Evolutionary conservation across 37 sponge, comb jelly and placozoan genomes (phyloP).

Genomic region (Haliclona indistincta): DNA sequence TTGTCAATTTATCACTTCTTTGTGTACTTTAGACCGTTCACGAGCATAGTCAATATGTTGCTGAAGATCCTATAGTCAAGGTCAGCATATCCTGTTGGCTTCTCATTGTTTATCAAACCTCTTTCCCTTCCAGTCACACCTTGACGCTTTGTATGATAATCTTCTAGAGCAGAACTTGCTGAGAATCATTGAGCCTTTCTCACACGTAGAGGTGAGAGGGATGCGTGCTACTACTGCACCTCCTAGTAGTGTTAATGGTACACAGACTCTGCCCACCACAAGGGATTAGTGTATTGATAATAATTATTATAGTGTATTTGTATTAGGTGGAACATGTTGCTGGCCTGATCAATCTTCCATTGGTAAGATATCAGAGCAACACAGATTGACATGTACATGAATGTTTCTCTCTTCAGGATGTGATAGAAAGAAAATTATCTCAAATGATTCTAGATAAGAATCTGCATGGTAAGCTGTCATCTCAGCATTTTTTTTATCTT

Average conservation of each 20-base stretch:
- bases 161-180: slow-evolving; percentile 95
- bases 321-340: slow-evolving; percentile 85
- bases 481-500: background rate
- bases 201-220: slow-evolving; percentile 88
- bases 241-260: too few relatives aligned
- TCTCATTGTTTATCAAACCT: background rate
- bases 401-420: slow-evolving; percentile 42
- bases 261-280: too few relatives aligned
- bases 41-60: slow-evolving; percentile 49
- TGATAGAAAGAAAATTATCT: slow-evolving; percentile 93
- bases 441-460: slow-evolving; percentile 99
- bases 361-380: slow-evolving; percentile 37
- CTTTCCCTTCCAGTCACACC: slow-evolving; percentile 73
- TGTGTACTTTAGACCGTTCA: slow-evolving; percentile 37
- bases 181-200: slow-evolving; percentile 94
- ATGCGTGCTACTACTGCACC: too few relatives aligned
- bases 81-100: too few relatives aligned
- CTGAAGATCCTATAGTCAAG: slow-evolving; percentile 76
- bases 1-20: background rate
- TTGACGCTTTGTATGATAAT: slow-evolving; percentile 84
- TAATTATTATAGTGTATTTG: too few relatives aligned
- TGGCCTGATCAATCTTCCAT: slow-evolving; percentile 80
- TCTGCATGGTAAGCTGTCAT: slow-evolving; percentile 60
- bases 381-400: background rate
- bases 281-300: too few relatives aligned